Evolutionary conservation across 2,113 vertebrate genomes (phyloP), one percentile per base, ranked within the genome.

Genomic region (Synodontis membranacea): DNA sequence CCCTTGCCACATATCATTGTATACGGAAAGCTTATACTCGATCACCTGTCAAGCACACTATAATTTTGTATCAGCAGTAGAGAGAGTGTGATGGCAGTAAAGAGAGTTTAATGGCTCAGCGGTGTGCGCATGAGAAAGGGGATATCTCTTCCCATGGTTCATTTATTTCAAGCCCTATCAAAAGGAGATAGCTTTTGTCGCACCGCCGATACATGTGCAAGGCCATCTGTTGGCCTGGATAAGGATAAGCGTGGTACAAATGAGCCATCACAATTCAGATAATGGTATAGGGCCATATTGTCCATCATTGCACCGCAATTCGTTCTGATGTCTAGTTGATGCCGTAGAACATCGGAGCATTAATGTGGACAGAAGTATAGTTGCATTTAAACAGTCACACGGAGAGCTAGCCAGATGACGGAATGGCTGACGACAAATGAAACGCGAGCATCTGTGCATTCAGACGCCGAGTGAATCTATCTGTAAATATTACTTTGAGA

Each of bases 81-180:
- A 84, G 62, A 66, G 68, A 25, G 39, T 46, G 52, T 31, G 54
- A 72, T 44, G 82, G 83, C 52, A 62, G 83, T 83, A 80, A 68
- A 74, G 44, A 87, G 86, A 83, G 37, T 86, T 79, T 60, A 87
- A 87, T 80, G 72, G 64, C 62, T 54, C 84, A 68, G 42, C 39
- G 75, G 84, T 87, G 86, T 74, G 39, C 1, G 28, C n/a, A 64
- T 80, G 86, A 85, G 80, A 80, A 81, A 80, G 84, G 78, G 50
- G 79, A 86, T 87, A 85, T 87, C 86, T 87, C 58, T 70, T 70
- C 86, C 81, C 64, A 89, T 86, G 88, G 88, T 84, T 84, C 88
- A 87, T 90, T 88, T 90, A 83, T 88, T 88, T 87, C 80, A 46
- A 82, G 80, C 80, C 86, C 82, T 87, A 90, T 88, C 89, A 87